These are phyloP conservation scores for Ernsta delagoae DNA, from an alignment of 2,888 invertebrate genomes.

Conservation along the genomic window DNA sequence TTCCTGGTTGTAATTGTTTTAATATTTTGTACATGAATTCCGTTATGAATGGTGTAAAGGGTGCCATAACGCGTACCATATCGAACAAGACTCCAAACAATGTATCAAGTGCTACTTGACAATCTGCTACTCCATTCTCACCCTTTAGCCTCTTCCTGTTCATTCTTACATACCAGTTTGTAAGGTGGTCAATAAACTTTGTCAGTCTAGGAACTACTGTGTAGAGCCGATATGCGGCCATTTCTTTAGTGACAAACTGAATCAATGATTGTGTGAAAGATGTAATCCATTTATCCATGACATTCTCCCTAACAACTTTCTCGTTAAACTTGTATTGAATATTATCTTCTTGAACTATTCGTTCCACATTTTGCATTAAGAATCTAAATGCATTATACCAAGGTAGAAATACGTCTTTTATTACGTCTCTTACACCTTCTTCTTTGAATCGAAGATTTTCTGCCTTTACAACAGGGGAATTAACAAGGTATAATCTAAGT, in stretches of 20 bases:
- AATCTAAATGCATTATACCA: constrained; percentile 98
- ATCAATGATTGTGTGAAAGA: constrained; percentile 98
- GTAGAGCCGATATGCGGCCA: constrained; percentile 97
- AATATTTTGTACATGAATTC: constrained; percentile 98
- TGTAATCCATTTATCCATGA: constrained; percentile 99
- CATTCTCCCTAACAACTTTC: constrained; percentile 85
- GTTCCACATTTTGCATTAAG: constrained; percentile 95
- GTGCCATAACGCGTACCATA: constrained; percentile 97
- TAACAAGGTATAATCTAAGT: constrained; percentile 96
- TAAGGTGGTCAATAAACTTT: constrained; percentile 98
- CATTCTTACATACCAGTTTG: constrained; percentile 99
- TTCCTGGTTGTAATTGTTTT: constrained; percentile 85
- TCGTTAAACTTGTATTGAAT: constrained; percentile 84
- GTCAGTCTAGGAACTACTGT: constrained; percentile 97
- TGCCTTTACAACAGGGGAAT: constrained; percentile 98
- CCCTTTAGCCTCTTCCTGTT: constrained; percentile 98
- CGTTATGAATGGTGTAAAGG: constrained; percentile 98
- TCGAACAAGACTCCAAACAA: constrained; percentile 94
- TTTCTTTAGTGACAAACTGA: constrained; percentile 94
- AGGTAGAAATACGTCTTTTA: constrained; percentile 98
- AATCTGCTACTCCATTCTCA: constrained; percentile 92
- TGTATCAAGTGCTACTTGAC: constrained; percentile 93
- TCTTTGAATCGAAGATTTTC: constrained; percentile 98
- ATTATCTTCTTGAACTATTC: constrained; percentile 89
- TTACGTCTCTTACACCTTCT: constrained; percentile 97